These are phyloP conservation scores for Cyanoderma ruficeps DNA, from an alignment of 2,113 vertebrate species.

Conservation along the genomic window DNA sequence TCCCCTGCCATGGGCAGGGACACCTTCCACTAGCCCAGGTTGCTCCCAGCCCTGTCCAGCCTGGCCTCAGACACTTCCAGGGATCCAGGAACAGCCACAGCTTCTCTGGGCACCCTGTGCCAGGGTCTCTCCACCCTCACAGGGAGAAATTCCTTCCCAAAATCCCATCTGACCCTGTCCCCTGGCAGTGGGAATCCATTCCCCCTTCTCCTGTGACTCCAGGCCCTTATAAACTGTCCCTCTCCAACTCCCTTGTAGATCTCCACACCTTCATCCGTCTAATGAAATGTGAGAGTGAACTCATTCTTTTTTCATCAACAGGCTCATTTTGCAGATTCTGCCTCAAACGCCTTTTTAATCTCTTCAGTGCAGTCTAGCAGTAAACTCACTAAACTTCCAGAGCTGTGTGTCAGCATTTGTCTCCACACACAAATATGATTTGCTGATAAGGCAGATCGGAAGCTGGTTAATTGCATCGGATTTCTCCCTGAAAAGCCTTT, in stretches of 20 bases:
- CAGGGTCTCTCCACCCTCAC: not conserved
- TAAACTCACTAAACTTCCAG: conserved; percentile 41
- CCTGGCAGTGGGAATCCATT: not conserved
- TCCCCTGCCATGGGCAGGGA: not conserved
- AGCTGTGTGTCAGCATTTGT: conserved; percentile 55
- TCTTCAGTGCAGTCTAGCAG: not conserved
- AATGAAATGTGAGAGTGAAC: not conserved
- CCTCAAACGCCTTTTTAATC: conserved; percentile 19
- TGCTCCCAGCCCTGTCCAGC: accelerated
- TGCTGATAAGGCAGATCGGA: conserved; percentile 66
- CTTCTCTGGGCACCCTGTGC: not conserved
- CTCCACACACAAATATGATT: conserved; percentile 41
- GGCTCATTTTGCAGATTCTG: not conserved
- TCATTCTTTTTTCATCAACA: not conserved
- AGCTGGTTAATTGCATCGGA: conserved; percentile 73
- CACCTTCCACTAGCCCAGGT: accelerated
- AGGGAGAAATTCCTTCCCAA: not conserved
- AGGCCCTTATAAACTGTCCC: too few relatives aligned
- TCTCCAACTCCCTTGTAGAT: not conserved
- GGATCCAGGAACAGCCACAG: not conserved
- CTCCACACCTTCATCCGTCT: not conserved
- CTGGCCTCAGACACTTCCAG: not conserved
- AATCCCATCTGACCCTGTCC: accelerated
- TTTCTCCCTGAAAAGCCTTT: conserved; percentile 70
- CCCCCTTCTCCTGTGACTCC: not conserved